Percentiles rank a stretch among this genome's conserved stretches.
Evolutionary conservation across 2,797 vertebrate genomes (phyloP).

Genomic region (Myotis planiceps): DNA sequence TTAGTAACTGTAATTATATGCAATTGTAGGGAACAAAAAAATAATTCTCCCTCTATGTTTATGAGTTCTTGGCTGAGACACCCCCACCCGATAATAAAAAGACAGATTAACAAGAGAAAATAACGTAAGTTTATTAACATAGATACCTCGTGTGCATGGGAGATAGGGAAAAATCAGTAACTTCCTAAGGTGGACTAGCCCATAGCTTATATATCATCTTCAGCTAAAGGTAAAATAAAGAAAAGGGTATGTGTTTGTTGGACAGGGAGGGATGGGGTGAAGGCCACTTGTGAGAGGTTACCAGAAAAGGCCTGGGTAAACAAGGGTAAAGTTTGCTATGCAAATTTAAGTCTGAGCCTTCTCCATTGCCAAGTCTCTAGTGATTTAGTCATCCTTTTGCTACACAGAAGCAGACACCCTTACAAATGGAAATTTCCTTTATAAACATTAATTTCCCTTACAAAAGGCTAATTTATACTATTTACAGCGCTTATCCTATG

Average conservation of each 20-base stretch:
- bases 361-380: neutral
- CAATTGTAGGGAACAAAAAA: neutral
- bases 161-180: neutral
- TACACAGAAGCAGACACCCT: neutral
- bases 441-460: neutral
- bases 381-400: neutral
- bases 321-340: neutral
- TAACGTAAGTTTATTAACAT: neutral
- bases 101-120: neutral
- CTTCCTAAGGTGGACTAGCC: neutral
- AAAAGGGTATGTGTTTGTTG: neutral
- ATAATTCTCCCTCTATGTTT: neutral
- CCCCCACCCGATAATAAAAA: neutral
- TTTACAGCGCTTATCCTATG: neutral
- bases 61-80: neutral
- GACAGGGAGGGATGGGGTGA: neutral
- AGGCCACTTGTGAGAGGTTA: neutral
- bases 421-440: neutral
- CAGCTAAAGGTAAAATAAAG: neutral
- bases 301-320: neutral
- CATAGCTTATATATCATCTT: neutral
- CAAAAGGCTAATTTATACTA: neutral
- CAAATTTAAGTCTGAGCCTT: neutral
- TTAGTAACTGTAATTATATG: neutral
- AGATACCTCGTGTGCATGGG: neutral